phyloP scores from a whole-genome alignment of 1,140 invertebrate genomes.

The Mya arenaria region DNA sequence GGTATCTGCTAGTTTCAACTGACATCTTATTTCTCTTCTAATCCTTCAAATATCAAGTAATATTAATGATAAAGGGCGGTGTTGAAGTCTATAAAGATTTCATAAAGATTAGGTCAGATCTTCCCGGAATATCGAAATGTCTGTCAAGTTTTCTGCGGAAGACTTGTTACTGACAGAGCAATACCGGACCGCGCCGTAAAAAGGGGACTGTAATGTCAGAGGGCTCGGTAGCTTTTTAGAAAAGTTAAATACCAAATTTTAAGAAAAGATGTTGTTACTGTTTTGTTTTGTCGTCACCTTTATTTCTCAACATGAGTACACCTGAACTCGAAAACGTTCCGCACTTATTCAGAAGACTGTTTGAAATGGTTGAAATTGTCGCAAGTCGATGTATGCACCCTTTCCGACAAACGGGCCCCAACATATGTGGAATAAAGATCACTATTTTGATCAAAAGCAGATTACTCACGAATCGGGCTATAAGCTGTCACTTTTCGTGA shows the following conservation, averaged over 20 bases:
- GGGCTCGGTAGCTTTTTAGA: too few relatives aligned
- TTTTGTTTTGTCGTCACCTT: too few relatives aligned
- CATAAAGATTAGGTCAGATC: conserved; percentile 56
- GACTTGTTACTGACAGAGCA: conserved; percentile 9
- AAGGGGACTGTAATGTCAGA: background rate
- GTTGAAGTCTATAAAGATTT: conserved; percentile 55
- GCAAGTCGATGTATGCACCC: too few relatives aligned
- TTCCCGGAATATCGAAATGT: conserved; percentile 21
- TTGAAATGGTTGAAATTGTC: too few relatives aligned
- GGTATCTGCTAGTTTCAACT: conserved; percentile 50
- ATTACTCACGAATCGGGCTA: conserved; percentile 3
- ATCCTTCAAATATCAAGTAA: conserved; percentile 52
- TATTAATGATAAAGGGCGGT: conserved; percentile 54
- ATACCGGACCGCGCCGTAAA: background rate
- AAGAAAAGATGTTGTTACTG: too few relatives aligned
- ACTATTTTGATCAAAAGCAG: background rate
- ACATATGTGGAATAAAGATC: too few relatives aligned
- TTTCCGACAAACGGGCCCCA: too few relatives aligned
- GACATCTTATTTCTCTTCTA: conserved; percentile 50
- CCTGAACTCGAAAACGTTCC: too few relatives aligned
- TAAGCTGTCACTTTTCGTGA: conserved; percentile 38
- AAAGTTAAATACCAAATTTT: too few relatives aligned
- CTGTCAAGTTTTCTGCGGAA: conserved; percentile 36
- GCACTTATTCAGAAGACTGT: too few relatives aligned
- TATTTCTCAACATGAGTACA: too few relatives aligned